A percentile compares a stretch with the other conserved stretches of the same genome.
These are phyloP conservation scores for Okapia johnstoni DNA, from an alignment of 2,113 vertebrate genomes.

Conservation along the genomic window DNA sequence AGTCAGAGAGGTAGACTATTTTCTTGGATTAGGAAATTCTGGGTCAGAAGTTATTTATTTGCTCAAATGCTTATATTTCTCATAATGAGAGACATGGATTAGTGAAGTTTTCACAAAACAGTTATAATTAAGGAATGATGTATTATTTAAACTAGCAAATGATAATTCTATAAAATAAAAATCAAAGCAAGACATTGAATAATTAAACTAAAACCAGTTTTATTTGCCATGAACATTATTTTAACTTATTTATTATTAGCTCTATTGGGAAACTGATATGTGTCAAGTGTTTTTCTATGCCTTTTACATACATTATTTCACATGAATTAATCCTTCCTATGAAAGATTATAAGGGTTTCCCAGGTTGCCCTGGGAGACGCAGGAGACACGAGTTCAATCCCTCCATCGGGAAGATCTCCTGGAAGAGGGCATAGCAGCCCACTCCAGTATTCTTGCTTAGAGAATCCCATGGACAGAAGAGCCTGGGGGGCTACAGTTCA, in stretches of 20 bases:
- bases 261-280: not conserved
- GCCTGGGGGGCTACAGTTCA: not conserved
- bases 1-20: not conserved
- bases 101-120: constrained; percentile 46
- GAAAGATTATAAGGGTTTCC: not conserved
- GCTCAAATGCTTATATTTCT: constrained; percentile 34
- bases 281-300: not conserved
- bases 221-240: constrained; percentile 43
- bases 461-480: not conserved
- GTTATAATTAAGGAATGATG: constrained; percentile 60
- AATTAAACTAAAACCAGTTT: constrained; percentile 53
- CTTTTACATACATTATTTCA: not conserved
- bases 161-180: constrained; percentile 55
- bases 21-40: not conserved
- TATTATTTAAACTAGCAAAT: constrained; percentile 48
- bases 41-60: constrained; percentile 31
- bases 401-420: not conserved
- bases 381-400: not conserved
- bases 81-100: not conserved
- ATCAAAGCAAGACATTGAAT: constrained; percentile 56
- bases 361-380: not conserved
- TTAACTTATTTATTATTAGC: constrained; percentile 51
- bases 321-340: not conserved
- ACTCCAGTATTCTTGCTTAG: not conserved
- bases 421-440: not conserved